A percentile compares a stretch with the other conserved stretches of the same genome.
phyloP scores from a whole-genome alignment of 2,797 vertebrate species.

The Hoplostethus mediterraneus region DNA sequence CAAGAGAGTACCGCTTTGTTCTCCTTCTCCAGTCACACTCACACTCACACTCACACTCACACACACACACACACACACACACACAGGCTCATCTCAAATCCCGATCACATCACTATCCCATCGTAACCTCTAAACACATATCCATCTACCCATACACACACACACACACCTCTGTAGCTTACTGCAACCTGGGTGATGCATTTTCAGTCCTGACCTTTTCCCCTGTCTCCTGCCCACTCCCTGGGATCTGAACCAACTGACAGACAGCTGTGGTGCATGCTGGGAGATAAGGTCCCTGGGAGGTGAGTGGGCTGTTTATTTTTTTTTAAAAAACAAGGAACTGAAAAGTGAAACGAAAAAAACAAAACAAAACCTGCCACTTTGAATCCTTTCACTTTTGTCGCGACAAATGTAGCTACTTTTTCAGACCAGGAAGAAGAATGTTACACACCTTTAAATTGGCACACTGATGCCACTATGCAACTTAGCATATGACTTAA shows the following conservation, averaged over 20 bases:
- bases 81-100: not conserved
- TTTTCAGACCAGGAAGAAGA: too few relatives aligned
- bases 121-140: too few relatives aligned
- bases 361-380: too few relatives aligned
- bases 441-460: not conserved
- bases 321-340: not conserved
- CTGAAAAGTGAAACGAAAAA: too few relatives aligned
- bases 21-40: not conserved
- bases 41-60: not conserved
- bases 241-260: slow-evolving; percentile 5
- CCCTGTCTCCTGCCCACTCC: slow-evolving; percentile 19
- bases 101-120: too few relatives aligned
- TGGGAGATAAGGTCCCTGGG: slow-evolving; percentile 22
- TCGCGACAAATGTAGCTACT: too few relatives aligned
- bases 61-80: not conserved
- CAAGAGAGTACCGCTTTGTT: slow-evolving; percentile 24
- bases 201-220: not conserved
- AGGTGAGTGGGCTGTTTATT: slow-evolving; percentile 20
- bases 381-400: not conserved
- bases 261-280: slow-evolving; percentile 19
- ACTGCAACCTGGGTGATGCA: slow-evolving; percentile 2
- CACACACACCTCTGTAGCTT: not conserved
- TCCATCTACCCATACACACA: not conserved
- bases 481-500: not conserved
- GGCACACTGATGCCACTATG: not conserved